A percentile compares a stretch with the other conserved stretches of the same genome.
These are phyloP conservation scores for Tachyglossus aculeatus DNA, from an alignment of 2,797 vertebrate species.

Conservation along the genomic window DNA sequence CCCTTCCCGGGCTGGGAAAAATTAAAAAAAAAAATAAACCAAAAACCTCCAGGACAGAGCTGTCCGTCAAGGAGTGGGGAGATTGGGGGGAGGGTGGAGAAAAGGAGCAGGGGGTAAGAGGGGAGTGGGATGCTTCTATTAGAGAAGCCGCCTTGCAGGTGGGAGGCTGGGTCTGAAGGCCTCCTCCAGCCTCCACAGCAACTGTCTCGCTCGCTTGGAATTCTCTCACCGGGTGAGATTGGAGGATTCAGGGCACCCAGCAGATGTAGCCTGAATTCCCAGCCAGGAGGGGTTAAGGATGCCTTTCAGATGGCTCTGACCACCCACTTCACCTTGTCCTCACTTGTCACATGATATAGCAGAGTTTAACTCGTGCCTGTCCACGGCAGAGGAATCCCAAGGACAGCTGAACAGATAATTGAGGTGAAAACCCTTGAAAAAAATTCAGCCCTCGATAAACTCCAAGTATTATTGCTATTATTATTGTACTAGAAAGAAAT, in stretches of 20 bases:
- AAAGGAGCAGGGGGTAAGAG: not conserved
- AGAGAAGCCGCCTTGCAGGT: not conserved
- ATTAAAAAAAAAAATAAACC: not conserved
- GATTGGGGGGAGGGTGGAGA: not conserved
- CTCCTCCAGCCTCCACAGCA: not conserved
- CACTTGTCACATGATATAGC: constrained; percentile 14
- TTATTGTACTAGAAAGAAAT: no score
- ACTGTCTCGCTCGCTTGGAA: constrained; percentile 41
- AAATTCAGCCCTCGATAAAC: not conserved
- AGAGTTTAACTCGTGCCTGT: constrained; percentile 12
- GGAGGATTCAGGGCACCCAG: constrained; percentile 57
- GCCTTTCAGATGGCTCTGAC: constrained; percentile 60
- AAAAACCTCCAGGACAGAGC: no score
- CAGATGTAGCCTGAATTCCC: constrained; percentile 70
- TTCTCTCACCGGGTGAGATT: constrained; percentile 70
- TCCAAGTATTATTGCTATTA: no score
- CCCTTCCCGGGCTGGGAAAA: not conserved
- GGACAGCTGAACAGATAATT: no score
- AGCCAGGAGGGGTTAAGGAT: constrained; percentile 72
- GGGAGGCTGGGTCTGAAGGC: not conserved
- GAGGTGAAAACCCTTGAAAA: no score
- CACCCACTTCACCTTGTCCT: constrained; percentile 71
- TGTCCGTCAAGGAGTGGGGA: no score
- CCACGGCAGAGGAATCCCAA: not conserved
- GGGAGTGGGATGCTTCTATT: not conserved